Conservation (phyloP, 1,140 invertebrate genomes). For the Brachionus paranguensis region DNA sequence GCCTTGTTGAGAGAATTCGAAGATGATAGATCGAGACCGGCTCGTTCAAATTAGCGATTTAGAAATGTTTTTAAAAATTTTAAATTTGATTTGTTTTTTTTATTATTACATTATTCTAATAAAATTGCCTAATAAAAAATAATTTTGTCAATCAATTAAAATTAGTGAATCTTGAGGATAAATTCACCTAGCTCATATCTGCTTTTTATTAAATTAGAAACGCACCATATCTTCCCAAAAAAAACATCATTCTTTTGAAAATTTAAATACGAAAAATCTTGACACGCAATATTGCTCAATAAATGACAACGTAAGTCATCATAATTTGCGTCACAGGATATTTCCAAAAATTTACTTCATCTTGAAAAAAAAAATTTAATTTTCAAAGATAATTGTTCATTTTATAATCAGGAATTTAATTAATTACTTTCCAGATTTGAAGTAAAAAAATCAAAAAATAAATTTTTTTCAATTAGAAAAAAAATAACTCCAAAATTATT, state of each 20-base stretch:
- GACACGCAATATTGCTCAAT: neutral
- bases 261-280: neutral
- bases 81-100: neutral
- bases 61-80: neutral
- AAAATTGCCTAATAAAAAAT: neutral
- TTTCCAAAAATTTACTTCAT: neutral
- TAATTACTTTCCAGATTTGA: no score
- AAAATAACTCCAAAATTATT: neutral
- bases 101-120: no score
- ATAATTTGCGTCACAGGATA: neutral
- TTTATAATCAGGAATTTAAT: no score
- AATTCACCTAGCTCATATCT: neutral
- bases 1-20: neutral
- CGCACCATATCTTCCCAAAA: neutral
- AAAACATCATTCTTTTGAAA: neutral
- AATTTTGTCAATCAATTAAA: neutral
- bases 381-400: neutral
- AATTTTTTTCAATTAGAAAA: neutral
- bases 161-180: neutral
- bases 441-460: neutral
- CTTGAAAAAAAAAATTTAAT: neutral
- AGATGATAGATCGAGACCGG: neutral
- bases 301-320: neutral
- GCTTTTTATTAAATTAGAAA: neutral
- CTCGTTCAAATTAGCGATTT: neutral